Base-by-base conservation (phyloP, 2,113 vertebrate genomes). In the Chionodraco myersi region DNA sequence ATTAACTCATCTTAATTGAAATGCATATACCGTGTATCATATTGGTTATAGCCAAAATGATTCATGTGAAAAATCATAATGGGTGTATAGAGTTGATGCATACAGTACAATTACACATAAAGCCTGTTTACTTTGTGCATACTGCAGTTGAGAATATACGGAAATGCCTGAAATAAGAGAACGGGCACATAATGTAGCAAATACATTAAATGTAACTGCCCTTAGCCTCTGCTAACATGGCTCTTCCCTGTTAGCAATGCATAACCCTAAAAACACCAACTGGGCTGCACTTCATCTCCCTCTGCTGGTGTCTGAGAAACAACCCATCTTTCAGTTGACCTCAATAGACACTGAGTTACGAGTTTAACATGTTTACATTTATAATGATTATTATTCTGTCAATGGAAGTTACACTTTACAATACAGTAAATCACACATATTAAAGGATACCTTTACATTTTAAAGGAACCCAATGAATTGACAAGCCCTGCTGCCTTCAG, bases 291-390 rank as follows among this genome's bases (percentile, higher is more conserved):
- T 73, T 8, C 74, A 9, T 18, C 73, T 56, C 85, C 87, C 80
- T 78, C 87, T 74, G 47, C 45, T 84, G 85, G 83, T 56, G 54
- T 49, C 2, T 11, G 14, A 70, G 12, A 18, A 53, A 59, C 9
- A 0, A 0, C 9, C 1, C 26, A 7, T 44, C 10, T 10, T 34
- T 47, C 51, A 47, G n/a, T n/a, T 7, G 10, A 53, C 5, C 18
- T 53, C 6, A 53, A 5, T 12, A 41, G 10, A 75, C 13, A 18
- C 47, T 2, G 34, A 44, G 9, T 64, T 41, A 41, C 5, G 36
- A 41, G 36, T 41, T 41, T 41, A 41, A 41, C 6, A 41, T 41
- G 1, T 41, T 41, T 41, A 7, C 36, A 41, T 6, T 41, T 41
- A 41, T 41, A 41, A 41, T 41, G 36, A 41, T 41, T 41, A 41